Evolutionary conservation across 1,140 invertebrate species (phyloP).

Genomic region (Pteromalus puparum): DNA sequence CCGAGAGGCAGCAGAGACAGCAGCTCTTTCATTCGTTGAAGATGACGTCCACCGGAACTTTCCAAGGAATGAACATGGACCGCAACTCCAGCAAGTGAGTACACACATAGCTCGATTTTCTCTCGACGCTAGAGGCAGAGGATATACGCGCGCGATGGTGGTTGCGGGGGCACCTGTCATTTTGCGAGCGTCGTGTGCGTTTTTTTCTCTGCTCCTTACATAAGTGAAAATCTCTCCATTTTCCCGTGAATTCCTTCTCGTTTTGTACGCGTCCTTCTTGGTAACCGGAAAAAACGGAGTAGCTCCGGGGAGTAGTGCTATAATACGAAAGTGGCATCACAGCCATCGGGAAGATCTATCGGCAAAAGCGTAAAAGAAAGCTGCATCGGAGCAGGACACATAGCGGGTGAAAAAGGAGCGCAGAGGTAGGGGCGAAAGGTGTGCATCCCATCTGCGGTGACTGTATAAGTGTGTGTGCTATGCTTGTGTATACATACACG

Average conservation of each 20-base stretch:
- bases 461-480: neutral
- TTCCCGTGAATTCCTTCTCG: no score
- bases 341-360: neutral
- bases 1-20: neutral
- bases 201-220: no score
- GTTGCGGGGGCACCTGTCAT: neutral
- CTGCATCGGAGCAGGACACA: neutral
- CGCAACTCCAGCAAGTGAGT: conserved; percentile 71
- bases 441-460: neutral
- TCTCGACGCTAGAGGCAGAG: neutral
- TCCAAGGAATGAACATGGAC: conserved; percentile 60
- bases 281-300: no score
- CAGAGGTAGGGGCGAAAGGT: conserved; percentile 11
- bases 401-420: neutral
- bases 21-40: neutral
- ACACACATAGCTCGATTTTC: neutral
- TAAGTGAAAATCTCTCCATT: neutral
- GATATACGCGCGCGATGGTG: neutral
- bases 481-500: neutral
- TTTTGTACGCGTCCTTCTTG: no score
- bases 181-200: neutral
- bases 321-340: no score
- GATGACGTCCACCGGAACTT: conserved; percentile 70
- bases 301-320: no score
- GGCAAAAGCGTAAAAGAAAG: neutral